These are phyloP conservation scores for Paragorgia papillata DNA, from an alignment of 92 coral and sea anemone species.

Conservation along the genomic window DNA sequence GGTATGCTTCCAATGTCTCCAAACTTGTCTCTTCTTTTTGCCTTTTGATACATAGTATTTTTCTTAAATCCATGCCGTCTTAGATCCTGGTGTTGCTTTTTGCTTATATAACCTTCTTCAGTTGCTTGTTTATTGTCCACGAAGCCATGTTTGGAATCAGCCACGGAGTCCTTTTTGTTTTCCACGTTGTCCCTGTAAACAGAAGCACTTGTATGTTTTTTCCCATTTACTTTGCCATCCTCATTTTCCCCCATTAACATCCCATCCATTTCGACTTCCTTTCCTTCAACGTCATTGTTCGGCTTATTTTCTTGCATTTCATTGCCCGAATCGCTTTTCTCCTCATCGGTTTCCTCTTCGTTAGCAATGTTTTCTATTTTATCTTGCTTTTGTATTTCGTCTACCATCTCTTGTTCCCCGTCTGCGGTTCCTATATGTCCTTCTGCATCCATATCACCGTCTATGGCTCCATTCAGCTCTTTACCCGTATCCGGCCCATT, in stretches of 20 bases:
- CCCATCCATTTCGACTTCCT: too few relatives aligned
- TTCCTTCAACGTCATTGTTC: not conserved
- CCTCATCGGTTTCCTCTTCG: constrained; percentile 9
- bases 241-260: too few relatives aligned
- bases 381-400: not conserved
- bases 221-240: too few relatives aligned
- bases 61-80: too few relatives aligned
- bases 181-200: not conserved
- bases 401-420: not conserved
- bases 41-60: too few relatives aligned
- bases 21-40: too few relatives aligned
- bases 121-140: not conserved
- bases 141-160: not conserved
- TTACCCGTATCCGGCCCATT: too few relatives aligned
- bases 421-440: too few relatives aligned
- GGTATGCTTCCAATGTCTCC: too few relatives aligned
- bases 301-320: not conserved
- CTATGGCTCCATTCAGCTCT: too few relatives aligned
- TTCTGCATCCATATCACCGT: too few relatives aligned
- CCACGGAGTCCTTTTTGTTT: not conserved
- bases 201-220: not conserved
- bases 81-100: not conserved
- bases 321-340: not conserved
- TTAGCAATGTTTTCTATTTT: not conserved
- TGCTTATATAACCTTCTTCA: not conserved